A percentile compares a stretch with the other conserved stretches of the same genome.
These are phyloP conservation scores for Lacanobia wlatinum DNA, from an alignment of 2,888 invertebrate genomes.

Conservation along the genomic window DNA sequence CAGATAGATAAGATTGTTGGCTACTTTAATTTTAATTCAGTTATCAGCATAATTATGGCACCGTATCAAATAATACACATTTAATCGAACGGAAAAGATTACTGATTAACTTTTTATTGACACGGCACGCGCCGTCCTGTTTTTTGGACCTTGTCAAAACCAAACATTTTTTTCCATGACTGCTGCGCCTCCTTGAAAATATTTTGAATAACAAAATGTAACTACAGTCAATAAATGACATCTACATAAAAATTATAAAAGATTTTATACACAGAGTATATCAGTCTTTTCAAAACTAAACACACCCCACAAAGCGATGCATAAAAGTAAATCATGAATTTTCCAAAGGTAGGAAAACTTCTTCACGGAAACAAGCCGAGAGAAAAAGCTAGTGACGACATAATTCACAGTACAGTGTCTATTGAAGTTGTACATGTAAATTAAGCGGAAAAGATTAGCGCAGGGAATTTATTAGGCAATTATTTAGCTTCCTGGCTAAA, in stretches of 20 bases:
- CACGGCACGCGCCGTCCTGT: neutral
- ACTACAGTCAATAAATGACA: neutral
- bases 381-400: conserved; percentile 41
- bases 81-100: conserved; percentile 2
- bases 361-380: conserved; percentile 5
- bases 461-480: conserved; percentile 71
- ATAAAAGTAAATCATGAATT: neutral
- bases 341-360: neutral
- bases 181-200: no score
- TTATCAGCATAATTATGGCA: neutral
- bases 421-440: conserved; percentile 66
- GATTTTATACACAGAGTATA: no score
- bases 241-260: no score
- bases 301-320: neutral
- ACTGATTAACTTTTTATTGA: neutral
- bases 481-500: conserved; percentile 63
- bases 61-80: conserved; percentile 10
- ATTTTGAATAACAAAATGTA: neutral
- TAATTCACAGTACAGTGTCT: conserved; percentile 55
- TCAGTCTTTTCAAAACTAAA: neutral
- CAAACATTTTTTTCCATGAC: no score
- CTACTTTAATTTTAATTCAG: conserved; percentile 4
- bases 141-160: neutral
- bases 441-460: conserved; percentile 68
- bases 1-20: conserved; percentile 4